Conservation (phyloP, 2,797 vertebrate genomes). For the Halcyon leucocephala region DNA sequence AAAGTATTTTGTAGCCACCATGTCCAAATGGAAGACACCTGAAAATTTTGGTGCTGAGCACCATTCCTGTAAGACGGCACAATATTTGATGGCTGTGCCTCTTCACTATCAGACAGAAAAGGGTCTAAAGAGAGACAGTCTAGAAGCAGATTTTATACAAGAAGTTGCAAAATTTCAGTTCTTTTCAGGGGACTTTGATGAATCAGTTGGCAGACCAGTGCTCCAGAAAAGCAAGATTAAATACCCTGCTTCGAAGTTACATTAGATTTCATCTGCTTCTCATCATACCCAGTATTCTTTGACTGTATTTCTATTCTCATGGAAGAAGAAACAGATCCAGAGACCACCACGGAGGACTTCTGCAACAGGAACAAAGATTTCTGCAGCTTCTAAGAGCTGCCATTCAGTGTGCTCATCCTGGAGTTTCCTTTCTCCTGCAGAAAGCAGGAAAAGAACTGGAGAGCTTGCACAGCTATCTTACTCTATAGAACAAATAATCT, state of each 20-base stretch:
- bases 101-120: not conserved
- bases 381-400: not conserved
- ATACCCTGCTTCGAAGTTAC: not conserved
- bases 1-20: not conserved
- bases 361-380: not conserved
- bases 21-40: rapidly evolving
- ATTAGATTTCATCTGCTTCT: not conserved
- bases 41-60: not conserved
- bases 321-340: not conserved
- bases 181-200: not conserved
- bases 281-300: not conserved
- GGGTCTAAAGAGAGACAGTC: not conserved
- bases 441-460: not conserved
- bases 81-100: not conserved
- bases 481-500: not conserved
- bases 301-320: not conserved
- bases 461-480: not conserved
- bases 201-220: not conserved
- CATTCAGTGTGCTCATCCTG: not conserved
- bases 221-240: not conserved
- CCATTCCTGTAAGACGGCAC: not conserved
- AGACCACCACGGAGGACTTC: not conserved
- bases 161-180: not conserved
- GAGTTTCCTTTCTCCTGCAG: not conserved
- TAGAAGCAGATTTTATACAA: not conserved